phyloP scores from a whole-genome alignment of 23 tunicate species.

The Trididemnum nubilum region DNA sequence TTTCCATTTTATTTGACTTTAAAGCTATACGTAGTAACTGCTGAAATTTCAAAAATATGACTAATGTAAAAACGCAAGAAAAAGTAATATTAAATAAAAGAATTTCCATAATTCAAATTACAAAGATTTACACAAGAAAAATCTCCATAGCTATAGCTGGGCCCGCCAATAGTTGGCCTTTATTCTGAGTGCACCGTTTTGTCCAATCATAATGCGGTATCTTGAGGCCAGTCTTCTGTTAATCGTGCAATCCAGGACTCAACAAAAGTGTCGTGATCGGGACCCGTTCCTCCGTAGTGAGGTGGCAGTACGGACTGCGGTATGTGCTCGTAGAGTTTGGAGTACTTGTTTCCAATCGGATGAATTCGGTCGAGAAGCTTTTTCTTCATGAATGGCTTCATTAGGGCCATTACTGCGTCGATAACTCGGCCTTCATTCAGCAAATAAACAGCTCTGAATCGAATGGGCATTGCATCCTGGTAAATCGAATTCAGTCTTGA shows the following conservation, averaged over 20 bases:
- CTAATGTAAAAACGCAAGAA: too few species aligned
- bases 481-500: slow-evolving; percentile 50
- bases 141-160: too few species aligned
- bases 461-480: slow-evolving; percentile 90
- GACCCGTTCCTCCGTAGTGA: slow-evolving; percentile 70
- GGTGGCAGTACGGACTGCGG: slow-evolving; percentile 53
- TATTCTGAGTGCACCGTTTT: too few species aligned
- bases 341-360: slow-evolving; percentile 47
- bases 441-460: slow-evolving; percentile 57
- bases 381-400: slow-evolving; percentile 58
- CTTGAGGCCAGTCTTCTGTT: slow-evolving; percentile 46
- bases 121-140: too few species aligned
- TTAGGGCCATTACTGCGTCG: slow-evolving; percentile 41
- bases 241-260: slow-evolving; percentile 35
- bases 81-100: too few species aligned
- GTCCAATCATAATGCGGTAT: slow-evolving; percentile 38
- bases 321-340: slow-evolving; percentile 43
- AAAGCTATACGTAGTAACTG: too few species aligned
- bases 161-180: too few species aligned
- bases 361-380: slow-evolving; percentile 60
- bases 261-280: slow-evolving; percentile 23
- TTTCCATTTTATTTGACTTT: too few species aligned
- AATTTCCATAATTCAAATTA: too few species aligned
- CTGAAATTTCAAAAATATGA: too few species aligned
- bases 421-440: slow-evolving; percentile 62